Conservation (phyloP, 2,113 vertebrate genomes). For the Rhinichthys klamathensis region DNA sequence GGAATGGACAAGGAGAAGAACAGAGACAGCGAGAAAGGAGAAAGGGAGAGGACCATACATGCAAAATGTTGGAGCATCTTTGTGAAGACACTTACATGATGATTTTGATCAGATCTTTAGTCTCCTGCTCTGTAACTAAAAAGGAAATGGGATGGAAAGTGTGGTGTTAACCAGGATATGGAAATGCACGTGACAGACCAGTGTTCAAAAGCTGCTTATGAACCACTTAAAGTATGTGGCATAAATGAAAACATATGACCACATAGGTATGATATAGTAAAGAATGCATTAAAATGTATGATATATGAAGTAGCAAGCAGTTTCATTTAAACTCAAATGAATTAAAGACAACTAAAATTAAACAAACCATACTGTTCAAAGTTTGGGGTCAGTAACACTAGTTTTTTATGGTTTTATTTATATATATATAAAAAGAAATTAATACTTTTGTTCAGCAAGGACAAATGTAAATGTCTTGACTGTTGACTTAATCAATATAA, state of each 20-base stretch:
- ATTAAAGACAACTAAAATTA: conserved; percentile 6
- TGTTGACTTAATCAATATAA: no score
- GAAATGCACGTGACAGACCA: conserved; percentile 68
- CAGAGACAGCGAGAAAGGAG: background rate
- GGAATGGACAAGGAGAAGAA: background rate
- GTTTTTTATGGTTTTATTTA: background rate
- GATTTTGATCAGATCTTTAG: conserved; percentile 93
- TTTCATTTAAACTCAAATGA: background rate
- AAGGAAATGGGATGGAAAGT: conserved; percentile 73
- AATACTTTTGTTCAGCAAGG: background rate
- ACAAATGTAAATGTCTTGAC: background rate
- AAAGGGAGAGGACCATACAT: conserved; percentile 41
- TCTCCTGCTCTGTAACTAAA: conserved; percentile 93
- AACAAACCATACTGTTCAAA: background rate
- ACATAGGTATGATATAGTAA: background rate
- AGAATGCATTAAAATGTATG: background rate
- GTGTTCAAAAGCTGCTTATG: conserved; percentile 51
- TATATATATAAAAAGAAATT: background rate
- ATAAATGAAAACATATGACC: conserved; percentile 43
- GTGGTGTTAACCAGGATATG: conserved; percentile 83
- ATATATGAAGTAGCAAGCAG: background rate
- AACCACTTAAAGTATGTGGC: conserved; percentile 9
- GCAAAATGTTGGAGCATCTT: conserved; percentile 64
- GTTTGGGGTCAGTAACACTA: background rate
- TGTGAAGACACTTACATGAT: conserved; percentile 91